These are phyloP conservation scores for Oscarella lobularis DNA, from an alignment of 37 sponge, comb jelly and placozoan genomes.

Conservation along the genomic window DNA sequence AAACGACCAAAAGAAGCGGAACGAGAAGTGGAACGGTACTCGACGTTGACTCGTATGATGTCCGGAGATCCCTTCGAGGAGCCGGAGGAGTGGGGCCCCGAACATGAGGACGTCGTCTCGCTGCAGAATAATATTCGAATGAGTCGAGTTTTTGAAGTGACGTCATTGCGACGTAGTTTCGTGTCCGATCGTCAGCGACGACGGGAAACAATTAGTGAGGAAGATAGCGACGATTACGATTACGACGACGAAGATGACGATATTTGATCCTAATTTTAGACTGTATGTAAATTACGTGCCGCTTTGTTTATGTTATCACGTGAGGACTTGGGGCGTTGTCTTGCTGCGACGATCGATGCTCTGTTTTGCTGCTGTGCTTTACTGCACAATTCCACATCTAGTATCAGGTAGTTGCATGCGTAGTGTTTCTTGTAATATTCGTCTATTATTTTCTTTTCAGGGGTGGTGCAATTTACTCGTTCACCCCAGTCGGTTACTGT, in stretches of 20 bases:
- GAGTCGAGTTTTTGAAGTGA: not conserved
- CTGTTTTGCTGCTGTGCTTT: too few species aligned
- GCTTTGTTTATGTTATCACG: too few species aligned
- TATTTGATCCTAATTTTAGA: too few species aligned
- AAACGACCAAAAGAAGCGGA: not conserved
- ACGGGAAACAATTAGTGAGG: not conserved
- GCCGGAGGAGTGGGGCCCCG: not conserved
- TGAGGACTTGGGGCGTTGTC: too few species aligned
- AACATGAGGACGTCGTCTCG: not conserved
- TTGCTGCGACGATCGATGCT: too few species aligned
- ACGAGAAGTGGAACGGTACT: not conserved
- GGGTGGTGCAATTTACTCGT: not conserved
- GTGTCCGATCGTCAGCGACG: too few species aligned
- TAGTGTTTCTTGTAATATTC: too few species aligned
- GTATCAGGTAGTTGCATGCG: too few species aligned
- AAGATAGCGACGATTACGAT: not conserved
- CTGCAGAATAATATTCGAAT: not conserved
- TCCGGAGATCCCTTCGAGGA: conserved; percentile 2
- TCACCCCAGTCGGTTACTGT: not conserved
- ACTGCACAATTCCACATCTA: too few species aligned
- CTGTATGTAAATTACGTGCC: too few species aligned
- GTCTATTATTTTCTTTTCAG: not conserved
- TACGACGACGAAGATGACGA: not conserved
- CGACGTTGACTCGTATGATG: not conserved
- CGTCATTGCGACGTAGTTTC: not conserved